Evolutionary conservation across 1,140 invertebrate genomes (phyloP), one percentile per base, ranked within the genome.

Genomic region (Drosophila bocki): DNA sequence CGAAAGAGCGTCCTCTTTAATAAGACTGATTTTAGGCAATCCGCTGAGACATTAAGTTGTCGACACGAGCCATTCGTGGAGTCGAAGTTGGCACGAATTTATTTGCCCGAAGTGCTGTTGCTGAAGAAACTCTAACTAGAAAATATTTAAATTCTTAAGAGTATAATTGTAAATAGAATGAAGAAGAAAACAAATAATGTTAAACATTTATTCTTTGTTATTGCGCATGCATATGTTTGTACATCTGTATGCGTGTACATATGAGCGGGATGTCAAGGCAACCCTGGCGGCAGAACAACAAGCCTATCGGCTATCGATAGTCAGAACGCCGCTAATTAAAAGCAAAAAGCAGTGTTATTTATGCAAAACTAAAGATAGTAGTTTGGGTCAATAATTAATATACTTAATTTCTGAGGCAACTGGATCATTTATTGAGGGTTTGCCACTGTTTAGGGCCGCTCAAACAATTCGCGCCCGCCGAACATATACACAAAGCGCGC

Each of bases 21-120:
- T 39, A 93, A 91, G 78, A 72, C 70, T 78, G 82, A 86, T 50
- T 92, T 93, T 39, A 88, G 85, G 17, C 29, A 32, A 11, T 35
- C 60, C 22, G 58, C 51, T 7, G 60, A 69, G 17, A 39, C 72
- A 13, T 22, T 90, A 5, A 72, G 74, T 51, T 26, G 59, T 2
- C 60, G 58, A 12, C 71, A 68, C 5, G 91, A 92, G 56, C 33
- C 56, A 7, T 91, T 91, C 65, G 76, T 91, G 33, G 90, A 92
- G 12, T 42, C 78, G n/a, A 92, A 91, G 58, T 35, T 92, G 7
- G 60, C 60, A 12, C 59, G 60, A n/a, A 72, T 91, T 47, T 83
- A 90, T 78, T 45, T 92, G 51, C 91, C 91, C 1, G 90, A 92
- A 57, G 58, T 92, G 11, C 63, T 92, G 41, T 57, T 92, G 12